These are phyloP conservation scores for Aphidius colemani DNA, from an alignment of 2,888 invertebrate genomes.

Conservation along the genomic window DNA sequence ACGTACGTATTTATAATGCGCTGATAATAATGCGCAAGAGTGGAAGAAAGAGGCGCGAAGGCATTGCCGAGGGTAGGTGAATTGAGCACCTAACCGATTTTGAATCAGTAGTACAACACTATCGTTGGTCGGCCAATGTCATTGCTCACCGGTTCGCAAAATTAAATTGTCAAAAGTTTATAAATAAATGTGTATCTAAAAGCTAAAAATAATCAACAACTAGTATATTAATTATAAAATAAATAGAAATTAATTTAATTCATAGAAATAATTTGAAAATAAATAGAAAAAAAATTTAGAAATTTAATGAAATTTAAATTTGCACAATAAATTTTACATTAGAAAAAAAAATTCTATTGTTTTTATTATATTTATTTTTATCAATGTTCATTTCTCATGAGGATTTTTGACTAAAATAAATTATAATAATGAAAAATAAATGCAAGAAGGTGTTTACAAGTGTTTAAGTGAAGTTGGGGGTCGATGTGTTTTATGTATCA, in stretches of 20 bases:
- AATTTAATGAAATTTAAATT: not conserved
- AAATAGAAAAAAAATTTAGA: not conserved
- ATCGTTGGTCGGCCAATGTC: constrained; percentile 36
- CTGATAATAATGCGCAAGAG: constrained; percentile 8
- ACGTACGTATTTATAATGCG: not conserved
- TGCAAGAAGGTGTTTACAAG: not conserved
- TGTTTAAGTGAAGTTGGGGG: constrained; percentile 9
- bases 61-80: constrained; percentile 19
- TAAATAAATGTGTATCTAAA: constrained; percentile 1
- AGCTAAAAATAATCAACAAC: too few species aligned
- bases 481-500: constrained; percentile 7
- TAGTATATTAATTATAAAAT: too few species aligned
- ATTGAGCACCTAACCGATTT: constrained; percentile 30
- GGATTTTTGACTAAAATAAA: not conserved
- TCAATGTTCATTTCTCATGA: constrained; percentile 2
- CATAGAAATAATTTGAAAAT: too few species aligned
- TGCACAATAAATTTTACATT: not conserved
- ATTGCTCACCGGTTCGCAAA: constrained; percentile 55
- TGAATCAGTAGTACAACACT: constrained; percentile 20
- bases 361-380: not conserved
- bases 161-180: constrained; percentile 40
- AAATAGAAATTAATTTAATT: too few species aligned
- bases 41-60: constrained; percentile 21
- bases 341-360: not conserved
- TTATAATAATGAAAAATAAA: not conserved